Evolutionary conservation across 2,113 vertebrate genomes (phyloP).

Genomic region (Cyprinodon tularosa): DNA sequence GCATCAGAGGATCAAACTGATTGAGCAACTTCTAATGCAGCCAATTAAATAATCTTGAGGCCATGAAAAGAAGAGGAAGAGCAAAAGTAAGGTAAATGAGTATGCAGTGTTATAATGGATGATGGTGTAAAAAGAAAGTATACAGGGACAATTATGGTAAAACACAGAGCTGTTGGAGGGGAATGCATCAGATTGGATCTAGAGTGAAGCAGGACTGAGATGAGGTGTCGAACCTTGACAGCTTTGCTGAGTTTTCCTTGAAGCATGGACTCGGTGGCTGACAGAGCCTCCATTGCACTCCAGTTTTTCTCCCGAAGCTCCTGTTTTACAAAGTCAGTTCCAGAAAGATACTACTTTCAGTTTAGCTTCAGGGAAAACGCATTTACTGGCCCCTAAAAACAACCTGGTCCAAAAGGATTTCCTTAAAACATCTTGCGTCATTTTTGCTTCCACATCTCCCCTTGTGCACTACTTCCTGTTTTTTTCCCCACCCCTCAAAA

Average conservation of each 20-base stretch:
- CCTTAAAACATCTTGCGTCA: background rate
- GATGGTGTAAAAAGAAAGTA: conserved; percentile 53
- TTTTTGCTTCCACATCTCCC: no score
- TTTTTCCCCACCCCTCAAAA: no score
- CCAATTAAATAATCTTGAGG: conserved; percentile 36
- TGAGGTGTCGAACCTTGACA: conserved; percentile 95
- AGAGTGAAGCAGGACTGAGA: conserved; percentile 82
- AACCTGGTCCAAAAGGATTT: conserved; percentile 32
- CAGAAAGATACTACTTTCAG: conserved; percentile 97
- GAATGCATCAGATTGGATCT: conserved; percentile 87
- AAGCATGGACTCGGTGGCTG: conserved; percentile 99
- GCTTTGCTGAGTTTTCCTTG: conserved; percentile 98
- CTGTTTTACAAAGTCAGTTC: conserved; percentile 91
- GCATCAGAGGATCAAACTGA: background rate
- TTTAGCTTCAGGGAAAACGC: conserved; percentile 82
- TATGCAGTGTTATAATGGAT: conserved; percentile 76
- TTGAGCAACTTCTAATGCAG: conserved; percentile 30
- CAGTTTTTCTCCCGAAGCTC: conserved; percentile 99
- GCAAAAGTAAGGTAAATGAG: conserved; percentile 70
- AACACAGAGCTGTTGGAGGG: conserved; percentile 51
- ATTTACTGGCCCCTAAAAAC: conserved; percentile 57
- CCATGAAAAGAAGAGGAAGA: conserved; percentile 15
- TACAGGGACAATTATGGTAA: conserved; percentile 66
- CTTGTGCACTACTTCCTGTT: no score
- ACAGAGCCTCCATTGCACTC: conserved; percentile 99